A percentile compares a stretch with the other conserved stretches of the same genome.
These are phyloP conservation scores for Oryzias javanicus DNA, from an alignment of 2,113 vertebrate genomes.

Conservation along the genomic window DNA sequence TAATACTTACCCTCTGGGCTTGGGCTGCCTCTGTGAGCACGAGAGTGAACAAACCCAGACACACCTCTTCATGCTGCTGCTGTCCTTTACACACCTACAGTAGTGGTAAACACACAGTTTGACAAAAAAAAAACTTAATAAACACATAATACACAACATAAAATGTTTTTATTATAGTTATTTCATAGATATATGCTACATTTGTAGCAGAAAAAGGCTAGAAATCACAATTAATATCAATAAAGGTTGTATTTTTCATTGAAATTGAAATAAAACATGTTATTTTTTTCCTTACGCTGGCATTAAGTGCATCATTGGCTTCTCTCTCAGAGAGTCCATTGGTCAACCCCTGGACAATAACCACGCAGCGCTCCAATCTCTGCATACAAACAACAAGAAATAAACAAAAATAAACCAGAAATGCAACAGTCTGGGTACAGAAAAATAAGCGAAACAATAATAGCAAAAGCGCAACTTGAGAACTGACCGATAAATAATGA, in stretches of 20 bases:
- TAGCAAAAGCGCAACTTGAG: background rate
- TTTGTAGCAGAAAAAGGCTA: background rate
- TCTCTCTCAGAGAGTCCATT: conserved; percentile 89
- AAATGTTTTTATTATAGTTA: too few species aligned
- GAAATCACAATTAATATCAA: background rate
- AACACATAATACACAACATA: too few species aligned
- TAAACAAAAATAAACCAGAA: background rate
- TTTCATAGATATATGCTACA: background rate
- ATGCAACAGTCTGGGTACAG: background rate
- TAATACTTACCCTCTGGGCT: conserved; percentile 86
- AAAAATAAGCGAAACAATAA: conserved; percentile 1
- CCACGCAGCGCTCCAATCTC: conserved; percentile 87
- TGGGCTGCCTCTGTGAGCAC: conserved; percentile 86
- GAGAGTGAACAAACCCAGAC: conserved; percentile 89
- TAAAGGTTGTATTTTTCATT: background rate
- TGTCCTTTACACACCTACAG: conserved; percentile 92
- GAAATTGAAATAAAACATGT: background rate
- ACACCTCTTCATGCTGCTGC: conserved; percentile 93
- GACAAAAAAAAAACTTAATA: background rate
- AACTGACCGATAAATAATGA: too few species aligned
- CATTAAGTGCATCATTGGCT: conserved; percentile 91
- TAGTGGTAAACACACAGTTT: conserved; percentile 3
- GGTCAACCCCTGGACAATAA: conserved; percentile 83
- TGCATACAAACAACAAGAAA: conserved; percentile 44
- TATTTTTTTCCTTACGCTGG: conserved; percentile 78